Percentiles rank a stretch among this genome's conserved stretches.
Conservation (phyloP, 1,140 invertebrate genomes). For the Macrocentrus cingulum region DNA sequence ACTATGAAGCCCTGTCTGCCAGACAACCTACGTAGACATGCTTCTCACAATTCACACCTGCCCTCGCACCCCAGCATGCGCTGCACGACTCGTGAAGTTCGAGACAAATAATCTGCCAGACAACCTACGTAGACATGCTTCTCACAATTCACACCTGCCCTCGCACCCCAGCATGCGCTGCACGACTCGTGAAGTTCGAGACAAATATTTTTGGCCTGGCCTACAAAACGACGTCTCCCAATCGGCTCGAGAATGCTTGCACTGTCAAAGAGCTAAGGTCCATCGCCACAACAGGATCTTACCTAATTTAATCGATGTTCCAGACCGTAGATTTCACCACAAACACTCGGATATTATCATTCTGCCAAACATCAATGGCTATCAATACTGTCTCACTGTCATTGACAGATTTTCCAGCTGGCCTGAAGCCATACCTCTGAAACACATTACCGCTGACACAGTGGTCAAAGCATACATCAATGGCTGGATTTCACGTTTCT, state of each 20-base stretch:
- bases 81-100: neutral
- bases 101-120: neutral
- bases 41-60: too few relatives aligned
- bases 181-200: too few relatives aligned
- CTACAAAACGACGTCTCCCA: too few relatives aligned
- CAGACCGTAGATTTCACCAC: conserved; percentile 2
- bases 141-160: too few relatives aligned
- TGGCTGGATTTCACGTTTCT: neutral
- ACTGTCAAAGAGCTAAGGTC: neutral
- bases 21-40: too few relatives aligned
- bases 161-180: too few relatives aligned
- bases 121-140: too few relatives aligned
- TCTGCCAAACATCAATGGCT: neutral
- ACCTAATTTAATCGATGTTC: neutral
- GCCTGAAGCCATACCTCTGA: neutral
- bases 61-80: too few relatives aligned
- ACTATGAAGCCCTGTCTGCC: too few relatives aligned
- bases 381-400: neutral
- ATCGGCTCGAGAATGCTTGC: neutral
- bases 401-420: conserved; percentile 5
- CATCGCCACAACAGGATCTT: neutral
- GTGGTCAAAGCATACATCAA: neutral
- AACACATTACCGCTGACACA: neutral
- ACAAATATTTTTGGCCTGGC: too few relatives aligned
- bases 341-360: neutral